Evolutionary conservation across 2,113 vertebrate genomes (phyloP).

Genomic region (Tragelaphus buxtoni): DNA sequence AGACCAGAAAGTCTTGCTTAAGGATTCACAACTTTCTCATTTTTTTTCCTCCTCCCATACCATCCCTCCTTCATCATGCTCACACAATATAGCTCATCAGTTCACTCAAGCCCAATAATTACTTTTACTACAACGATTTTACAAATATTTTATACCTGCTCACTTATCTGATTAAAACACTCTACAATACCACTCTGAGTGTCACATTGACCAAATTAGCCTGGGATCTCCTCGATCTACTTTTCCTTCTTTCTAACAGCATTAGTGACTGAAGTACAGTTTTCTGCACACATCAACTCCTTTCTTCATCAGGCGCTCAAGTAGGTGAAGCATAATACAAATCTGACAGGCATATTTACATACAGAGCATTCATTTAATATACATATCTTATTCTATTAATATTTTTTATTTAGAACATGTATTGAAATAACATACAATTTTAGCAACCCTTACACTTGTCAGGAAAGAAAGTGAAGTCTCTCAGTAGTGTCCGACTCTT

Average conservation of each 20-base stretch:
- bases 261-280: not conserved
- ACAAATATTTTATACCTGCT: not conserved
- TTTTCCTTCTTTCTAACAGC: not conserved
- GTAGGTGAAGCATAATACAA: not conserved
- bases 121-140: not conserved
- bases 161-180: not conserved
- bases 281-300: not conserved
- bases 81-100: not conserved
- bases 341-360: not conserved
- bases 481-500: not conserved
- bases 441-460: not conserved
- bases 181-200: not conserved
- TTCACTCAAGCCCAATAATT: not conserved
- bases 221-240: not conserved
- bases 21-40: not conserved
- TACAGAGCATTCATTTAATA: not conserved
- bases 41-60: not conserved
- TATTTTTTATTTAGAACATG: not conserved
- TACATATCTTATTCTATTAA: not conserved
- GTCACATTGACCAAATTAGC: not conserved
- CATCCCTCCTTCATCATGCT: not conserved
- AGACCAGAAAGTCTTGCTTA: not conserved
- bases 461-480: not conserved
- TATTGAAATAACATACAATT: not conserved
- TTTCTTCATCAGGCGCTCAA: not conserved